phyloP scores from a whole-genome alignment of 2,888 invertebrate genomes.

The Saturnia japonica region DNA sequence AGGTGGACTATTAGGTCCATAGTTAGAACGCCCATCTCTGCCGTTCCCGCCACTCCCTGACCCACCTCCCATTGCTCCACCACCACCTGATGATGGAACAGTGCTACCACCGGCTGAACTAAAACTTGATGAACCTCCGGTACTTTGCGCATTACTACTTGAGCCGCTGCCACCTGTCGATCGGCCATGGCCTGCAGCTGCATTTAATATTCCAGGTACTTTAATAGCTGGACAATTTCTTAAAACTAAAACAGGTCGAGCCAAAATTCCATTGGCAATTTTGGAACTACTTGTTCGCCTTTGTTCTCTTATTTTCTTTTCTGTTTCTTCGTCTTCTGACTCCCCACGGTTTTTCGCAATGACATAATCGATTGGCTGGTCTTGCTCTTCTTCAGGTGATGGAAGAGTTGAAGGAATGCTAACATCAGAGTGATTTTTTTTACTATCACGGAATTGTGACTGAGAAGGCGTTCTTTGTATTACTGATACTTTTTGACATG shows the following conservation, averaged over 20 bases:
- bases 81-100: slow-evolving; percentile 83
- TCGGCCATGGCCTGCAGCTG: slow-evolving; percentile 91
- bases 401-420: slow-evolving; percentile 77
- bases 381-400: slow-evolving; percentile 86
- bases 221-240: slow-evolving; percentile 82
- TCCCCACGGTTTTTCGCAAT: slow-evolving; percentile 90
- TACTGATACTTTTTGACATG: slow-evolving; percentile 88
- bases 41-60: slow-evolving; percentile 90
- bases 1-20: slow-evolving; percentile 93
- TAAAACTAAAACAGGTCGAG: slow-evolving; percentile 78
- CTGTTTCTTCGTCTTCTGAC: slow-evolving; percentile 85
- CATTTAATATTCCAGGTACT: slow-evolving; percentile 85
- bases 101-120: slow-evolving; percentile 81
- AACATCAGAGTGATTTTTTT: slow-evolving; percentile 75
- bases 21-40: slow-evolving; percentile 91
- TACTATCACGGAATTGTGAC: slow-evolving; percentile 72
- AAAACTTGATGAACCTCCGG: slow-evolving; percentile 75
- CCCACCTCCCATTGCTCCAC: slow-evolving; percentile 84
- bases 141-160: slow-evolving; percentile 77
- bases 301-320: slow-evolving; percentile 85
- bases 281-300: slow-evolving; percentile 86
- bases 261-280: slow-evolving; percentile 81
- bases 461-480: slow-evolving; percentile 90
- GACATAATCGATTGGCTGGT: slow-evolving; percentile 94
- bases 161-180: slow-evolving; percentile 83